Evolutionary conservation across 2,113 vertebrate genomes (phyloP), one percentile per base, ranked within the genome.

Genomic region (Sinocyclocheilus grahami): DNA sequence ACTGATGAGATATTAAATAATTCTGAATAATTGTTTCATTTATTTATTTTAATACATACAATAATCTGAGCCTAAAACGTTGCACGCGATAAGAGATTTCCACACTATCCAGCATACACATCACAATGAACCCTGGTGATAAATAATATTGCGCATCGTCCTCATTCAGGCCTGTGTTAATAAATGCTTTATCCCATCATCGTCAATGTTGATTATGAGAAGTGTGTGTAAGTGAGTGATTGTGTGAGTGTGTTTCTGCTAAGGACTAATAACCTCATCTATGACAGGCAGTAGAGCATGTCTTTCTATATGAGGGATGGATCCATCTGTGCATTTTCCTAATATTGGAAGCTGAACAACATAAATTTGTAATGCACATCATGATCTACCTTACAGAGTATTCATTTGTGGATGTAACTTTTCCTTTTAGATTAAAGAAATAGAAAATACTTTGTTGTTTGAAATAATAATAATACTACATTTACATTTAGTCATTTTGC

Each of bases 241-340:
- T 82, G 65, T 65, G 82, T 82, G 83, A 53, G 81, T 55, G n/a
- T 48, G 80, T 53, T 46, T 83, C 67, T 87, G 85, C 88, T 86
- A 63, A 89, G 87, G 83, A 83, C 85, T 91, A 91, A 91, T 91
- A 90, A 90, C 89, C 88, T 90, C 85, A 89, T 91, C 83, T 86
- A 75, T 86, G 86, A 87, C 71, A 87, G 39, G 83, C 88, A 87
- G 80, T 46, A 53, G 87, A 85, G 85, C 89, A 86, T 88, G 85
- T 69, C 79, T 88, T 88, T 88, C 48, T 62, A 85, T 88, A 83
- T 84, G 71, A 86, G 84, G 46, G 33, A 87, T 88, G 33, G 85
- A 81, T 88, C 87, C 82, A 82, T 83, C 77, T 88, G 78, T 72
- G 65, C 75, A 86, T 90, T 86, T 82, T 51, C 72, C 67, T 79